These are phyloP conservation scores for Tupiocoris notatus DNA, from an alignment of 2,888 invertebrate genomes.

Conservation along the genomic window DNA sequence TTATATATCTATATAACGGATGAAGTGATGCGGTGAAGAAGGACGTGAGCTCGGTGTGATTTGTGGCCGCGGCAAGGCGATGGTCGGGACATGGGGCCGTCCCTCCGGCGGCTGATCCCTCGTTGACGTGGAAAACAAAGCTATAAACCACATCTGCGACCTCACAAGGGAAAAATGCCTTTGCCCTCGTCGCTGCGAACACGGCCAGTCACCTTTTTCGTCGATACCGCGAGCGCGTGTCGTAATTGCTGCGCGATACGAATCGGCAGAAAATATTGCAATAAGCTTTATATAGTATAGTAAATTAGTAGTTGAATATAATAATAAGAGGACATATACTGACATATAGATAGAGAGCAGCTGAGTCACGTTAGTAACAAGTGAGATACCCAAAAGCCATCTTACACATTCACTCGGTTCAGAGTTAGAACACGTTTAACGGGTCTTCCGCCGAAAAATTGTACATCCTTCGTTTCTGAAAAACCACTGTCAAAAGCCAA, in stretches of 20 bases:
- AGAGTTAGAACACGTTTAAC: too few relatives aligned
- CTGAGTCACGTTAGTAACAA: too few relatives aligned
- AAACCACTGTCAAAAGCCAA: too few relatives aligned
- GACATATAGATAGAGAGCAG: too few relatives aligned
- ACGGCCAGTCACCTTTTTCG: background rate
- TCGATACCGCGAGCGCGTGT: background rate
- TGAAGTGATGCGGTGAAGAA: background rate
- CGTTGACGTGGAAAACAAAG: constrained; percentile 43
- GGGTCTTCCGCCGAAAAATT: too few relatives aligned
- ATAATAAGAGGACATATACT: too few relatives aligned
- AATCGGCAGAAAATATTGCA: too few relatives aligned
- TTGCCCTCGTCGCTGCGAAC: background rate
- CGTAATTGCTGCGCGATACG: background rate
- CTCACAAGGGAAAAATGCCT: background rate
- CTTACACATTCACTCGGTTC: too few relatives aligned
- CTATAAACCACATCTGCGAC: constrained; percentile 39
- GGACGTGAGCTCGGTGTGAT: constrained; percentile 25
- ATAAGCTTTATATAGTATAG: too few relatives aligned
- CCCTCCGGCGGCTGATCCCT: constrained; percentile 36
- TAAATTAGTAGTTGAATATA: too few relatives aligned
- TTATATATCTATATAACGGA: constrained; percentile 20
- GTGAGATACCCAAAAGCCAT: too few relatives aligned
- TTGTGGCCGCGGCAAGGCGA: constrained; percentile 8
- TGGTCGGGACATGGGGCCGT: constrained; percentile 5
- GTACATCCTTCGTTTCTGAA: too few relatives aligned